Evolutionary conservation across 2,113 vertebrate genomes (phyloP), one percentile per base, ranked within the genome.

Genomic region (Paratilapia polleni): DNA sequence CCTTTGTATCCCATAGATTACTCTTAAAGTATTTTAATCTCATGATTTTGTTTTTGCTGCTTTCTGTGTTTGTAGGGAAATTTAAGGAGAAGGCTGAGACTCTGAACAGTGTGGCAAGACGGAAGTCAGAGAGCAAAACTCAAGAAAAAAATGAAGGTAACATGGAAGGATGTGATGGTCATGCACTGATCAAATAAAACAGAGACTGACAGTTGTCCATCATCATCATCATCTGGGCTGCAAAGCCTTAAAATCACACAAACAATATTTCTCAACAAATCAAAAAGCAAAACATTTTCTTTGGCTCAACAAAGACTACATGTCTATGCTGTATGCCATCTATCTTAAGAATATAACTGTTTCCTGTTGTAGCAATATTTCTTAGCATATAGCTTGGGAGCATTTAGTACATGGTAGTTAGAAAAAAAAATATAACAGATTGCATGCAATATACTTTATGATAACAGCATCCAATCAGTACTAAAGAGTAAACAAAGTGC

Each of bases 31-130:
- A 36, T 60, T 38, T 56, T 26, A n/a, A 20, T 61, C 19, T 63
- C 3, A 66, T 43, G 19, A 70, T 52, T 70, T 70, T 77, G 26
- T 79, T 86, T 80, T 57, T 74, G 58, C n/a, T 76, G 83, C 34
- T 77, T 76, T 92, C 90, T 91, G 94, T 89, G 88, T 94, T 95
- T 93, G 59, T 94, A 97, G 97, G 94, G 14, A 97, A 96, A 94
- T 96, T 97, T 93, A 97, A 96, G 92, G 97, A 98, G 80, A 97
- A 95, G 85, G 96, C 96, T 83, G 96, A 96, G 81, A 93, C 93
- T 62, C 91, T 98, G 94, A 97, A 95, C 92, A 96, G 86, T 88
- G 87, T 97, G 83, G 95, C 95, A 82, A 95, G 91, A 93, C 92
- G 89, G 93, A 96, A 96, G 73, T 92, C 74, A 75, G 94, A 94